Base-by-base conservation (phyloP, 2,888 invertebrate species). In the Ellobium chinense region DNA sequence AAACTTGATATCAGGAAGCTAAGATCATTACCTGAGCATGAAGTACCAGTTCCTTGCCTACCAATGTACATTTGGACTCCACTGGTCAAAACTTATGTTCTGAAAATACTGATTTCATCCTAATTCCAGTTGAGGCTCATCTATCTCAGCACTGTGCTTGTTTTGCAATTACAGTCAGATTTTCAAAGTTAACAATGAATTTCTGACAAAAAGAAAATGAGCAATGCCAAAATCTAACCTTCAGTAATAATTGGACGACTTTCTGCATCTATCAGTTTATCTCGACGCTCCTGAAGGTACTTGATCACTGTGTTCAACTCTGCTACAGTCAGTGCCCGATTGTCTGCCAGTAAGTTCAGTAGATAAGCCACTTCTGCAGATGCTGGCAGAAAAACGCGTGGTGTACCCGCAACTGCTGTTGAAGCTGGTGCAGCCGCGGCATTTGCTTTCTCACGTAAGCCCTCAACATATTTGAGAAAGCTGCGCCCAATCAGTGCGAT, bases 291-390 rank as follows among this genome's bases (percentile, higher is more conserved):
- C 94, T 96, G 94, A 46, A 96, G 93, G 91, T 96, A 96, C 77
- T 73, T 94, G 31, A 91, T 84, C 31, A 93, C 90, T 78, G 89
- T 87, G 36, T 90, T 89, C 72, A 93, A 83, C 84, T 93, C 93
- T 68, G 88, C 89, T 7, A 90, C 66, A 1, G 91, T 91, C 58
- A 93, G 84, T 86, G 90, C 95, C 73, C 96, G 95, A 88, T 97
- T 97, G 90, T 97, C 96, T 0, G 97, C 96, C 63, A 98, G 93
- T 90, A 97, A 95, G 81, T 96, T 97, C 1, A 98, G 93, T 58
- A 97, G 92, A 75, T 92, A 92, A 9, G 87, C 74, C 27, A 90
- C 87, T 76, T 89, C 88, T n/a, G 88, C 83, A 68, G 89, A 85
- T 9, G 91, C 91, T 24, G 85, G 85, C 0, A 87, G 29, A 81